phyloP scores from a whole-genome alignment of 1,140 invertebrate species.

The Rhopalosiphum maidis region DNA sequence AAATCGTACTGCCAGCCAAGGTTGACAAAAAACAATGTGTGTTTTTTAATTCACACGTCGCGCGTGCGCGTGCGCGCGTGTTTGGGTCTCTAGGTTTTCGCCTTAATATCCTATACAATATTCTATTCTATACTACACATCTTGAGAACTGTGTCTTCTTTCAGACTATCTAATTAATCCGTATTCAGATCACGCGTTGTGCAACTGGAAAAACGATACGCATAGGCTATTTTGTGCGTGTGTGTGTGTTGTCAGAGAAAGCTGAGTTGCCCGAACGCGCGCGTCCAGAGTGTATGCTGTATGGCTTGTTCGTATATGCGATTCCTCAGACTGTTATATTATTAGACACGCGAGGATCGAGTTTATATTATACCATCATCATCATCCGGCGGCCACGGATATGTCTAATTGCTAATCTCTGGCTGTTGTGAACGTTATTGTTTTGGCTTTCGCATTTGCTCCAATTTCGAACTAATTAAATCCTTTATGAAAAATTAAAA shows the following conservation, averaged over 20 bases:
- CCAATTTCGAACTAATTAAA: neutral
- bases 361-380: neutral
- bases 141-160: conserved; percentile 25
- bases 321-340: neutral
- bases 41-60: neutral
- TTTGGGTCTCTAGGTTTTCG: neutral
- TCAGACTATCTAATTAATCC: neutral
- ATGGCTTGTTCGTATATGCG: too few relatives aligned
- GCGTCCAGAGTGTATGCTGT: neutral
- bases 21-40: conserved; percentile 21
- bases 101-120: neutral
- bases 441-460: conserved; percentile 31
- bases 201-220: conserved; percentile 36
- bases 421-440: neutral
- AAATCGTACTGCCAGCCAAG: conserved; percentile 12
- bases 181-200: conserved; percentile 26
- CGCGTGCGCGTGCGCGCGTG: too few relatives aligned
- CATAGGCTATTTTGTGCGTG: neutral
- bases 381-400: neutral
- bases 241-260: conserved; percentile 21
- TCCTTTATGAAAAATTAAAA: neutral
- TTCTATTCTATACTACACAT: neutral
- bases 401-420: neutral
- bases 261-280: neutral
- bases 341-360: neutral